Base-by-base conservation (phyloP, 2,113 vertebrate genomes). In the Ictalurus punctatus region DNA sequence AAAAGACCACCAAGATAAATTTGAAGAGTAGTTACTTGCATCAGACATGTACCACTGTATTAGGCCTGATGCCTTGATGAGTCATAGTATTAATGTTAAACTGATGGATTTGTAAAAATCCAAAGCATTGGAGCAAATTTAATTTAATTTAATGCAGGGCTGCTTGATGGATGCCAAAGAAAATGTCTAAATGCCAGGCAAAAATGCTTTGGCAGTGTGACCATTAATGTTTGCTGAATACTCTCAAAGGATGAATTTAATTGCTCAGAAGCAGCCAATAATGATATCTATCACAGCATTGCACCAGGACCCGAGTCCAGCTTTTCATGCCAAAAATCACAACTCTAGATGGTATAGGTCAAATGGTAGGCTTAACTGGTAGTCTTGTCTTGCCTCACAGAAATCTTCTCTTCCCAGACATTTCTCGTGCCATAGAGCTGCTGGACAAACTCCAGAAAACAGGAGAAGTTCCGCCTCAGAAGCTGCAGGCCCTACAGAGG, bases 391-490 rank as follows among this genome's bases (percentile, higher is more conserved):
- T 81, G 19, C 7, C 44, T 89, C 76, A 90, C 30, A 73, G 79
- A 88, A 19, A 89, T 52, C 85, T 91, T 40, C 84, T 85, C 74
- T 90, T 92, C 87, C 0, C 93, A 99, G 98, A 99, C 87, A 98
- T 99, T 93, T 98, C 97, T 92, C 97, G 98, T 94, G 98, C 98
- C 71, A 98, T 99, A 92, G 98, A 99, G 90, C 95, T 99, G 89
- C 94, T 99, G 89, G 98, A 99, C 93, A 99, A 99, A 93, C 95
- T 99, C 67, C 98, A 99, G 91, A 96, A 97, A 90, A 99, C 97
- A 37, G 98, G 98, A 86, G 98, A 99, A 90, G 97, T 99, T 14
- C 98, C 98, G 71, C 97, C 98, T 19, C 98, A 99, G 94, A 99
- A 99, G 93, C 96, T 99, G 71, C 98, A 99, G 91, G 98, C 98